Percentiles rank a stretch among this genome's conserved stretches.
phyloP scores from a whole-genome alignment of 2,797 vertebrate species.

The Microcaecilia unicolor region DNA sequence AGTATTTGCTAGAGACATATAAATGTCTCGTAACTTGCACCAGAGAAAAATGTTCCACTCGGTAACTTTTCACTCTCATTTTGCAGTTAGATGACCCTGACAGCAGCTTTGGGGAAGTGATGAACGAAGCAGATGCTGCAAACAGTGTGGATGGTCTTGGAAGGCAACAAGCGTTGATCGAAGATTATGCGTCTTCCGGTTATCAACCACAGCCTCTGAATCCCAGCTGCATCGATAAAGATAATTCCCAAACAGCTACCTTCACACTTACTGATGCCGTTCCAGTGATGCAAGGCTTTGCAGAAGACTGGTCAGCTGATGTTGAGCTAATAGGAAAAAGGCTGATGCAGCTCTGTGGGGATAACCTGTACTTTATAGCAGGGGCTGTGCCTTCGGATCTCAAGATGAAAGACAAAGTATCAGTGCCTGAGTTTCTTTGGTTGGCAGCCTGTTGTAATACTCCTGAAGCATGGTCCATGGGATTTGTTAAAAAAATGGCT shows the following conservation, averaged over 20 bases:
- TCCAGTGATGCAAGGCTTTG: slow-evolving; percentile 42
- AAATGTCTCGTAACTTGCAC: too few relatives aligned
- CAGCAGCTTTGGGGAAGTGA: slow-evolving; percentile 38
- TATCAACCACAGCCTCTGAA: slow-evolving; percentile 47
- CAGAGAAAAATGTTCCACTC: too few relatives aligned
- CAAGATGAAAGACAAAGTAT: slow-evolving; percentile 36
- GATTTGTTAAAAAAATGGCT: slow-evolving; percentile 32
- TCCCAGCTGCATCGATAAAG: slow-evolving; percentile 34
- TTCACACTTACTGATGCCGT: slow-evolving; percentile 43
- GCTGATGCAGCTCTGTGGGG: slow-evolving; percentile 46
- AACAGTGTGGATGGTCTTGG: slow-evolving; percentile 41
- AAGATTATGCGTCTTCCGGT: slow-evolving; percentile 46
- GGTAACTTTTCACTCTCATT: not conserved
- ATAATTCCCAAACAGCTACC: slow-evolving; percentile 30
- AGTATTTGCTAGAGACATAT: too few relatives aligned
- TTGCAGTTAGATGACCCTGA: slow-evolving; percentile 58
- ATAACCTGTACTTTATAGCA: slow-evolving; percentile 43
- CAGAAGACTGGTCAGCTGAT: slow-evolving; percentile 47
- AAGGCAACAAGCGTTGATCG: slow-evolving; percentile 48
- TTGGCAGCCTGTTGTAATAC: slow-evolving; percentile 56
- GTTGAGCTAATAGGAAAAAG: slow-evolving; percentile 37
- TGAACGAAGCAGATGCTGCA: slow-evolving; percentile 10
- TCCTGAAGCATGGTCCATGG: slow-evolving; percentile 48
- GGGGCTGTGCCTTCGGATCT: slow-evolving; percentile 46
- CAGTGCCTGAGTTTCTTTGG: slow-evolving; percentile 51